These are phyloP conservation scores for Glossosoma conforme DNA, from an alignment of 1,140 invertebrate species.

Conservation along the genomic window DNA sequence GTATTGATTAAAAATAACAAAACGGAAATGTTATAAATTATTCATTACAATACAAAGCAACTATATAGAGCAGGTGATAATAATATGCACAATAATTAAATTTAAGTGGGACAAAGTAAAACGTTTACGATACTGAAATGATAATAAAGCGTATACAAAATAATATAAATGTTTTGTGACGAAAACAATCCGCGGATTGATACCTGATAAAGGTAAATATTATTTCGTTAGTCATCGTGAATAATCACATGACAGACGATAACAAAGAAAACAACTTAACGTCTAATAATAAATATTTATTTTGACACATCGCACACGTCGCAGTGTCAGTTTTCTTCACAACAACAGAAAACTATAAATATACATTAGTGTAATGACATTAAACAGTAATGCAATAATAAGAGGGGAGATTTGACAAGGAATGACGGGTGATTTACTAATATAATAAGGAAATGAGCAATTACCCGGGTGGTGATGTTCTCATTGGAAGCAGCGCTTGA, in stretches of 20 bases:
- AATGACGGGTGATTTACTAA: slow-evolving; percentile 33
- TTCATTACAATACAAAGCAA: too few species aligned
- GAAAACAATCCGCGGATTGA: too few species aligned
- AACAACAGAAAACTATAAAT: slow-evolving; percentile 20
- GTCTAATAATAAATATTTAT: slow-evolving; percentile 11
- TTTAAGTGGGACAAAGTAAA: too few species aligned
- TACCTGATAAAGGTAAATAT: too few species aligned
- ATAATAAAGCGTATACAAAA: too few species aligned
- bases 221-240: slow-evolving; percentile 17
- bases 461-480: slow-evolving; percentile 35
- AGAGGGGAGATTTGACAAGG: slow-evolving; percentile 28
- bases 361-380: slow-evolving; percentile 30
- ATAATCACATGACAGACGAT: slow-evolving; percentile 13
- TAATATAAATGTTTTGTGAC: too few species aligned
- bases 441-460: slow-evolving; percentile 40
- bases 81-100: too few species aligned
- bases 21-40: too few species aligned
- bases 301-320: slow-evolving; percentile 23
- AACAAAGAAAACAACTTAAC: slow-evolving; percentile 15
- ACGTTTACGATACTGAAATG: too few species aligned
- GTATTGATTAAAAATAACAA: too few species aligned
- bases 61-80: too few species aligned
- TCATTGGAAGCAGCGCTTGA: slow-evolving; percentile 6
- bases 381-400: too few species aligned
- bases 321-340: slow-evolving; percentile 17